phyloP scores from a whole-genome alignment of 2,888 invertebrate genomes.

The Schizaphis graminum region DNA sequence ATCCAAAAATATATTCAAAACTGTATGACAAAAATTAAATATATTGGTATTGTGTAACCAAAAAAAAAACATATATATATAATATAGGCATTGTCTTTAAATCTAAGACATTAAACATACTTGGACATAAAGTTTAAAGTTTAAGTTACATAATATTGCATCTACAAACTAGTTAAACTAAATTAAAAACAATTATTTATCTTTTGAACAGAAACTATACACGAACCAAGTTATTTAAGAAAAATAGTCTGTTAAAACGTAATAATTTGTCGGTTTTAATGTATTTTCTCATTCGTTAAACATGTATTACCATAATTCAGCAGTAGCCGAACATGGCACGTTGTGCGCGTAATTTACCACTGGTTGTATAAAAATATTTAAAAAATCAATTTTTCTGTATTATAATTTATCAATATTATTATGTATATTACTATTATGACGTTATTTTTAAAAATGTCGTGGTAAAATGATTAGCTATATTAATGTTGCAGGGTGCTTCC shows the following conservation, averaged over 20 bases:
- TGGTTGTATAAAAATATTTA: not conserved
- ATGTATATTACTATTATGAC: not conserved
- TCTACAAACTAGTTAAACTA: not conserved
- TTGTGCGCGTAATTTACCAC: not conserved
- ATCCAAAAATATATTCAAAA: not conserved
- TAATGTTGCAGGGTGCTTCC: not conserved
- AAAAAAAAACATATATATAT: not conserved
- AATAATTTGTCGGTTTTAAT: not conserved
- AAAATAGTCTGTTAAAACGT: not conserved
- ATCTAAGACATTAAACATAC: not conserved
- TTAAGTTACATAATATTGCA: not conserved
- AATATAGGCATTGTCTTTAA: not conserved
- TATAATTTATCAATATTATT: not conserved
- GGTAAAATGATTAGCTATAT: not conserved
- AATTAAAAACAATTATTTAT: not conserved
- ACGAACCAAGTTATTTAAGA: not conserved
- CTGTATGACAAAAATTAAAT: not conserved
- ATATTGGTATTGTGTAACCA: not conserved
- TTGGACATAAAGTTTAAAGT: not conserved
- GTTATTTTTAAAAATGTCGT: not conserved
- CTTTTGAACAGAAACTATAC: not conserved
- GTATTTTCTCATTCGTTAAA: not conserved
- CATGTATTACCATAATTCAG: not conserved
- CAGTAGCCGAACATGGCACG: not conserved
- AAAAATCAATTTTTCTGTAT: not conserved